Conservation (phyloP, 2,888 invertebrate species). For the Conus canariensis region DNA sequence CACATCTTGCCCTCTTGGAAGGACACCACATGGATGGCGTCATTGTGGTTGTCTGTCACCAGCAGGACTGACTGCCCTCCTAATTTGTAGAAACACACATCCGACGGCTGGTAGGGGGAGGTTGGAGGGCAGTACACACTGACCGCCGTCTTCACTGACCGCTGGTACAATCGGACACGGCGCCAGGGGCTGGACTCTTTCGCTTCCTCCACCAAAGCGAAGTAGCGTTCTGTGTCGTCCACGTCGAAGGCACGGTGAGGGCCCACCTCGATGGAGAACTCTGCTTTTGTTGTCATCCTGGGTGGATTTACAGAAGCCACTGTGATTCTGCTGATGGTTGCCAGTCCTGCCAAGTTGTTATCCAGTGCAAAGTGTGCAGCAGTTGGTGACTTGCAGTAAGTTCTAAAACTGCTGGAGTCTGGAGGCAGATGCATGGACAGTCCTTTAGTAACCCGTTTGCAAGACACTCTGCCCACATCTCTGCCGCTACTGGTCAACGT, state of each 20-base stretch:
- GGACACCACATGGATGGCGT: slow-evolving; percentile 2
- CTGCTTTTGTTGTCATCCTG: neutral
- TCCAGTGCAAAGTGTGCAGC: neutral
- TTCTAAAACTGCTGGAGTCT: neutral
- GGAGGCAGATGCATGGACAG: too few relatives aligned
- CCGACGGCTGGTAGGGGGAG: neutral
- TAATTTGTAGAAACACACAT: slow-evolving; percentile 12
- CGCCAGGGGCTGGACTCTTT: neutral
- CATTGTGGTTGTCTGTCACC: neutral
- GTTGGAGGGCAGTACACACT: neutral
- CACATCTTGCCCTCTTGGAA: neutral
- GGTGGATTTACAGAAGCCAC: neutral
- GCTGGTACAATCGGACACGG: neutral
- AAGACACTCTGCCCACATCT: neutral
- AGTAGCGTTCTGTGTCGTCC: neutral
- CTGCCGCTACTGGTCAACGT: neutral
- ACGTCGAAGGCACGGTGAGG: slow-evolving; percentile 32
- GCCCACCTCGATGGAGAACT: neutral
- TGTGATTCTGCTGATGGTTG: neutral
- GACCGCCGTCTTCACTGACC: neutral
- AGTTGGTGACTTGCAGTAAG: neutral
- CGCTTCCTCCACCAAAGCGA: slow-evolving; percentile 30
- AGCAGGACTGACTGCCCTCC: neutral
- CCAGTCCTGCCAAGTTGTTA: slow-evolving; percentile 11
- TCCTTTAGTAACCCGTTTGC: neutral